Evolutionary conservation across 1,140 invertebrate species (phyloP).

Genomic region (Hylaeus volcanicus): DNA sequence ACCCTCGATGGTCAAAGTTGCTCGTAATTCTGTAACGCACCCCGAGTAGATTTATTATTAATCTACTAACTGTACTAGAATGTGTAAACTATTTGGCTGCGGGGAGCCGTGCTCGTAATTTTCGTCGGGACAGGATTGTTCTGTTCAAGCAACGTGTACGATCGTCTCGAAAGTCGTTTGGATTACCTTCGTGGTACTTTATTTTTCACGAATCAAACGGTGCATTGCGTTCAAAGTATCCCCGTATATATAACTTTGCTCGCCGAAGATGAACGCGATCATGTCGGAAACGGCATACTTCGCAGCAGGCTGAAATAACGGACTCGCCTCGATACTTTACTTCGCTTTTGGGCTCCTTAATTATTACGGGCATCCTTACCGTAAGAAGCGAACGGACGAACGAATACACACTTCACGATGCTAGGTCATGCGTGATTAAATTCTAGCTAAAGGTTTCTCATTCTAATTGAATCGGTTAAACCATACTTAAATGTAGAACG

Average conservation of each 20-base stretch:
- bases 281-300: neutral
- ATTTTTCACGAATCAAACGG: neutral
- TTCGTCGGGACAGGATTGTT: too few relatives aligned
- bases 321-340: neutral
- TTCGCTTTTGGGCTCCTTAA: neutral
- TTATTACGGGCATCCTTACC: neutral
- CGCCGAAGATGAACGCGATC: neutral
- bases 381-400: constrained; percentile 26
- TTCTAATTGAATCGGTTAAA: constrained; percentile 23
- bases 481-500: constrained; percentile 30
- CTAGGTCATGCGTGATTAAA: constrained; percentile 67
- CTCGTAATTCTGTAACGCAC: too few relatives aligned
- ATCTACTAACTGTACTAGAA: neutral
- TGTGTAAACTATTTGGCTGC: neutral
- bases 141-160: constrained; percentile 38
- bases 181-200: neutral
- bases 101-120: neutral
- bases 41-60: neutral
- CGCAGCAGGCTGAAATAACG: neutral
- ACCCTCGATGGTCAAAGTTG: too few relatives aligned
- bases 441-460: constrained; percentile 48
- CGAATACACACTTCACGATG: constrained; percentile 66
- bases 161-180: neutral
- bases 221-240: neutral
- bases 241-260: neutral